These are phyloP conservation scores for Smutsia temminckii DNA, from an alignment of 2,797 vertebrate genomes.

Conservation along the genomic window DNA sequence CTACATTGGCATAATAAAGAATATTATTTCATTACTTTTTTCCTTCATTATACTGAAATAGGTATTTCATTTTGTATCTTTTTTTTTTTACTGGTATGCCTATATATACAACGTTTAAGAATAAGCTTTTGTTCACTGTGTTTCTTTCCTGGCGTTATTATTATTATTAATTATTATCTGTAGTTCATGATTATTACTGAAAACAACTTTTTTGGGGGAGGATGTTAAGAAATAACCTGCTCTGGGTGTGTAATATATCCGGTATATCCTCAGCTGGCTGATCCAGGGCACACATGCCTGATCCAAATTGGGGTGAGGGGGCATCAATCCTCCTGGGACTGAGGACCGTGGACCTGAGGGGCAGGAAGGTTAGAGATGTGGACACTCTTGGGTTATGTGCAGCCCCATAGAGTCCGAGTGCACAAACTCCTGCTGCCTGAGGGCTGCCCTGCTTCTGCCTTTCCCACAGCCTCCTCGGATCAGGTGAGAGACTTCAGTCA, in stretches of 20 bases:
- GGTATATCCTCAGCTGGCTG: not conserved
- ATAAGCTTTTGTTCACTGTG: not conserved
- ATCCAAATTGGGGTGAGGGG: not conserved
- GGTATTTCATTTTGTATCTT: not conserved
- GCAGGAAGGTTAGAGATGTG: accelerated
- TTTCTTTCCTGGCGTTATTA: not conserved
- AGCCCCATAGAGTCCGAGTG: accelerated
- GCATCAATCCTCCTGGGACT: not conserved
- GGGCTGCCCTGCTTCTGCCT: not conserved
- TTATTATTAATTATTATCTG: not conserved
- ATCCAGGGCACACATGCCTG: not conserved
- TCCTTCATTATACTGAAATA: not conserved
- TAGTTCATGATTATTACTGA: not conserved
- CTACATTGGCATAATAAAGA: not conserved
- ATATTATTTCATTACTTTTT: not conserved
- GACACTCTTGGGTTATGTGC: not conserved
- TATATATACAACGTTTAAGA: not conserved
- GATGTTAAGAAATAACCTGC: not conserved
- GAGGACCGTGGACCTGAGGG: not conserved
- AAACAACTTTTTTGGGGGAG: not conserved
- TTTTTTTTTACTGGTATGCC: not conserved
- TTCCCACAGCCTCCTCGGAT: not conserved
- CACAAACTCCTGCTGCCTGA: accelerated
- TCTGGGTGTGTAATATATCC: not conserved
- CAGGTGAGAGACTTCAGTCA: not conserved